A percentile compares a stretch with the other conserved stretches of the same genome.
Conservation (phyloP, 2,113 vertebrate genomes). For the Tricholaema leucomelas region DNA sequence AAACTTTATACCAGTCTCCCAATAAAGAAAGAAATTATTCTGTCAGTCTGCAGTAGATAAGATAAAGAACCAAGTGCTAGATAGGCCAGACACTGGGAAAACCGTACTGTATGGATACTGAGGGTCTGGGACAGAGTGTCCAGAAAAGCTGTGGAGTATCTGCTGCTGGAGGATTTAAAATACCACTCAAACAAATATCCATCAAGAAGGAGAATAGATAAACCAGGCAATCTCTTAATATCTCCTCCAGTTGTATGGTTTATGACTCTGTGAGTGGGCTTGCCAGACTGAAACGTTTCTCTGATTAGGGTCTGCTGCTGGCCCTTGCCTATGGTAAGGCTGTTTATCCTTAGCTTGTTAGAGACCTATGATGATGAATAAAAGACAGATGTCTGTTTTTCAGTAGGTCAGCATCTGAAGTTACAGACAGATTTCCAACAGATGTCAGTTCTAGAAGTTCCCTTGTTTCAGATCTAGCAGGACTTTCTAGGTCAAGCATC, state of each 20-base stretch:
- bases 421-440: background rate
- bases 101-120: background rate
- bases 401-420: background rate
- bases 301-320: background rate
- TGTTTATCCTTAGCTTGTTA: constrained; percentile 16
- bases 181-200: background rate
- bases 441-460: background rate
- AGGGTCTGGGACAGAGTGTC: background rate
- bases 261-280: background rate
- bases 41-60: background rate
- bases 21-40: constrained; percentile 5
- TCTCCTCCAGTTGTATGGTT: background rate
- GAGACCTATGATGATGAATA: background rate
- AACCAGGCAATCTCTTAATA: constrained; percentile 17
- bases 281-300: constrained; percentile 34
- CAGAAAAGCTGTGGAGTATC: background rate
- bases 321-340: background rate
- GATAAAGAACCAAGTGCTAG: background rate
- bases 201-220: background rate
- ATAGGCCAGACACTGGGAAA: background rate
- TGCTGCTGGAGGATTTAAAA: background rate
- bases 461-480: background rate
- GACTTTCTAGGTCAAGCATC: background rate
- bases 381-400: constrained; percentile 9
- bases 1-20: background rate